These are phyloP conservation scores for Standfussiana lucernea DNA, from an alignment of 2,888 invertebrate genomes.

Conservation along the genomic window DNA sequence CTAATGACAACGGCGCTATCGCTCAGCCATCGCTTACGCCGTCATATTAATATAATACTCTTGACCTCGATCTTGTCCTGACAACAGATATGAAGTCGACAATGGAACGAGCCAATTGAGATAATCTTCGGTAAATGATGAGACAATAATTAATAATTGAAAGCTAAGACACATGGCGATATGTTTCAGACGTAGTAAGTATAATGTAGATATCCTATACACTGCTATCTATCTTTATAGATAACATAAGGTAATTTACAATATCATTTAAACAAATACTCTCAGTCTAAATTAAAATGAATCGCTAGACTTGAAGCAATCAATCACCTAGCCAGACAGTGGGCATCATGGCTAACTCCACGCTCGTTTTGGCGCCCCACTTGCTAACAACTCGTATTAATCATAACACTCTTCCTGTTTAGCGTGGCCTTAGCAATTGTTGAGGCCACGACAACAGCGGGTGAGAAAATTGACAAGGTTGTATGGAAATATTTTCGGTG, in stretches of 20 bases:
- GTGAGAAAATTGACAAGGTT: neutral
- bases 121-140: neutral
- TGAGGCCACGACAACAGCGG: conserved; percentile 33
- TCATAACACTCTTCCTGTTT: conserved; percentile 62
- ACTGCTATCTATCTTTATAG: neutral
- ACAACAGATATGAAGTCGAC: too few relatives aligned
- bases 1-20: too few relatives aligned
- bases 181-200: neutral
- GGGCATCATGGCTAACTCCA: conserved; percentile 45
- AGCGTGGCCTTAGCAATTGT: conserved; percentile 23
- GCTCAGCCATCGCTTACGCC: too few relatives aligned
- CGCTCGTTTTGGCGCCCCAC: conserved; percentile 45
- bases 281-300: conserved; percentile 19
- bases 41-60: too few relatives aligned
- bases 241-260: neutral
- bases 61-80: too few relatives aligned
- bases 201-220: neutral
- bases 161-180: neutral
- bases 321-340: conserved; percentile 45
- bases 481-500: neutral
- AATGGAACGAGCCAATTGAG: too few relatives aligned
- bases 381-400: conserved; percentile 67
- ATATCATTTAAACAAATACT: neutral
- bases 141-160: neutral
- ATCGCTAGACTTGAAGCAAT: conserved; percentile 35